Evolutionary conservation across 2,797 vertebrate species (phyloP), one percentile per base, ranked within the genome.

Genomic region (Premnoplex brunnescens): DNA sequence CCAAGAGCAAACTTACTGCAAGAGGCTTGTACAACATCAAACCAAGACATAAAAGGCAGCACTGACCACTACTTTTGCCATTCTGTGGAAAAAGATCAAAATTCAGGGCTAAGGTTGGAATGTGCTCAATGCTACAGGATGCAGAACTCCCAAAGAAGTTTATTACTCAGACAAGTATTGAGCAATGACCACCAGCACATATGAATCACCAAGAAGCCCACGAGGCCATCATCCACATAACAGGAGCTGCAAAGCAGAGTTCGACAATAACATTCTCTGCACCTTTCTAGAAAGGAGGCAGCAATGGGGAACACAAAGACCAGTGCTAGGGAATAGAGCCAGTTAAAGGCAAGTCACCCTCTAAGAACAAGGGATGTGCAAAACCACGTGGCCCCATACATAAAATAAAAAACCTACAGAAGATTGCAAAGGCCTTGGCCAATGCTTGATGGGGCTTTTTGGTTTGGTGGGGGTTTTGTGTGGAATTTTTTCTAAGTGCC

Each of bases 131-230:
- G 0, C 80, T 66, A 34, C 91, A 85, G 80, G 91, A 93, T 48
- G 63, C 77, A 21, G 74, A 5, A 26, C 64, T 93, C 72, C 86
- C 78, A 74, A 51, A 92, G 82, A 91, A 78, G 48, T 52, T 21
- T 37, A 77, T 91, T 96, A 93, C 88, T 95, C 94, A 95, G 84
- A 77, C 67, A 77, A 84, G 41, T 3, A 74, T 87, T 95, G 86
- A 95, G 95, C 85, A 96, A 96, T 46, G 83, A 68, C 58, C 91
- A 80, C 80, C 94, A 95, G 95, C 30, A 96, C 95, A 39, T 22
- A 77, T 95, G 96, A 97, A 95, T 97, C 96, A 97, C 59, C 56
- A 39, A 81, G 89, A 93, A 67, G 95, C 77, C 75, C 69, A 68
- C 3, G 75, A 93, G 85, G 81, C 69, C 51, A 26, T 23, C 91